Conservation (phyloP, 2,888 invertebrate genomes). For the Cryptus armator region DNA sequence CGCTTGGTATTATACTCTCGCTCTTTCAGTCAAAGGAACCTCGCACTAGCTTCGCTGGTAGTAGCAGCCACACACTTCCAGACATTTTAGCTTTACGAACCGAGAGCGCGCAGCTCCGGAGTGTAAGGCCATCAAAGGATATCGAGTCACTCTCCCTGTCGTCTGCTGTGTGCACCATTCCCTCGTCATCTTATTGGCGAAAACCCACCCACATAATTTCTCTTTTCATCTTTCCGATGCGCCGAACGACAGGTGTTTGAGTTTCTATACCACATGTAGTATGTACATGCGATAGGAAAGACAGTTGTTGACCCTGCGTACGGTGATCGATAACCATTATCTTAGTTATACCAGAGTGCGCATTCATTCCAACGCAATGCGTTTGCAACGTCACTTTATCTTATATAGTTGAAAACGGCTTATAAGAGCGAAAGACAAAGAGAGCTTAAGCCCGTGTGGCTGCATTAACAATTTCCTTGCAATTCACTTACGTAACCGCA, state of each 20-base stretch:
- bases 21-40: conserved; percentile 56
- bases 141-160: conserved; percentile 19
- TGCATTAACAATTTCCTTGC: not conserved
- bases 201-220: conserved; percentile 24
- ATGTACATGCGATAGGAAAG: not conserved
- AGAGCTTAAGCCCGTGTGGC: not conserved
- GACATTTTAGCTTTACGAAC: conserved; percentile 58
- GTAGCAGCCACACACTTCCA: conserved; percentile 50
- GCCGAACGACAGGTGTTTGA: not conserved
- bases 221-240: conserved; percentile 2
- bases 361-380: not conserved
- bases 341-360: not conserved
- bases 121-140: conserved; percentile 65
- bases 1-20: conserved; percentile 3
- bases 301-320: not conserved
- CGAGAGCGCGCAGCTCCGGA: conserved; percentile 29
- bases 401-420: not conserved
- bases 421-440: not conserved
- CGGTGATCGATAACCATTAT: not conserved
- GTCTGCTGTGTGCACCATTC: not conserved
- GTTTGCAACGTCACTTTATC: not conserved
- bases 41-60: not conserved
- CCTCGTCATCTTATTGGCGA: conserved; percentile 14
- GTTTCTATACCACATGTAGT: not conserved
- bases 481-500: conserved; percentile 23